Conservation (phyloP, 2,797 vertebrate genomes). For the Megalops cyprinoides region DNA sequence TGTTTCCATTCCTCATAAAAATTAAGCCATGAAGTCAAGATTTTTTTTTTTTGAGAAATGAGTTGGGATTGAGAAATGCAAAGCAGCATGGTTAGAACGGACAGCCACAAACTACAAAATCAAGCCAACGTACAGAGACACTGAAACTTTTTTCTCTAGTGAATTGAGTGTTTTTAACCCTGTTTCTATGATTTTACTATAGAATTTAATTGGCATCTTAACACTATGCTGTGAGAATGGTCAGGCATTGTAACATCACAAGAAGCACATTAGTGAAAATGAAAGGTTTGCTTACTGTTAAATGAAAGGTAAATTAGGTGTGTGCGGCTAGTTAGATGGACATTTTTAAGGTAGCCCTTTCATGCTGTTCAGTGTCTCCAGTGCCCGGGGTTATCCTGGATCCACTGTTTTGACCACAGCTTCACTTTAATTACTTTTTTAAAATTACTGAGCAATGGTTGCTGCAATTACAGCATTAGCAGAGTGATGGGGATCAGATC, state of each 20-base stretch:
- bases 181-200: no score
- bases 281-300: no score
- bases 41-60: conserved; percentile 21
- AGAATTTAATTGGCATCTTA: no score
- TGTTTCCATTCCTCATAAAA: conserved; percentile 68
- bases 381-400: conserved; percentile 43
- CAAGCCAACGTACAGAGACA: no score
- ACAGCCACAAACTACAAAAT: no score
- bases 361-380: conserved; percentile 49
- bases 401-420: conserved; percentile 41
- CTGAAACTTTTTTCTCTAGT: no score
- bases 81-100: conserved; percentile 26
- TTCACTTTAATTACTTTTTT: conserved; percentile 57
- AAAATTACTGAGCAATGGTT: conserved; percentile 67
- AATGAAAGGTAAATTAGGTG: conserved; percentile 8
- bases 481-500: conserved; percentile 51
- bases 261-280: no score
- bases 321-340: conserved; percentile 7
- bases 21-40: conserved; percentile 37
- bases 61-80: conserved; percentile 22
- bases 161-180: no score
- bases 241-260: no score
- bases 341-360: conserved; percentile 56
- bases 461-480: conserved; percentile 64
- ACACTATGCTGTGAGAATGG: no score